These are phyloP conservation scores for Caenorhabditis sp. DNA, from an alignment of 2,888 invertebrate species.

Conservation along the genomic window DNA sequence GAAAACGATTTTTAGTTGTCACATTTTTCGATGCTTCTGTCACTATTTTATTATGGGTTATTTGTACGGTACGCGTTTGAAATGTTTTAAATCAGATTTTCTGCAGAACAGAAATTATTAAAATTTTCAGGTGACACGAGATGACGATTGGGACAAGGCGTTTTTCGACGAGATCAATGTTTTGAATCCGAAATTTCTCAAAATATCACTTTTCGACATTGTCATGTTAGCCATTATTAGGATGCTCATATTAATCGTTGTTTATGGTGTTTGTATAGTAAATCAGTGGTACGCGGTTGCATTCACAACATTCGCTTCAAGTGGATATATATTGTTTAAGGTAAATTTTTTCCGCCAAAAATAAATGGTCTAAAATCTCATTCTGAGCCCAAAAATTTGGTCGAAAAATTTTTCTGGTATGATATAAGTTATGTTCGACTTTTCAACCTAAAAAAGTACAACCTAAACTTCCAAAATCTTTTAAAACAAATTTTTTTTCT, in stretches of 20 bases:
- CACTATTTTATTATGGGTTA: slow-evolving; percentile 59
- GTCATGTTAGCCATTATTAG: slow-evolving; percentile 57
- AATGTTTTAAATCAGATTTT: not conserved
- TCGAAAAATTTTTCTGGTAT: no score
- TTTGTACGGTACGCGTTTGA: slow-evolving; percentile 47
- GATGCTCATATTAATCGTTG: slow-evolving; percentile 50
- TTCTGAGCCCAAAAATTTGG: no score
- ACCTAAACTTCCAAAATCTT: no score
- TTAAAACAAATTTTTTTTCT: no score
- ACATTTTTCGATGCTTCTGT: slow-evolving; percentile 60
- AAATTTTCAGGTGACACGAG: slow-evolving; percentile 31
- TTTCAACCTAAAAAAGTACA: no score
- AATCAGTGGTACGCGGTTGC: slow-evolving; percentile 63
- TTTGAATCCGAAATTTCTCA: slow-evolving; percentile 56
- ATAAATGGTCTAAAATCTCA: no score
- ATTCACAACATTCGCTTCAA: slow-evolving; percentile 57
- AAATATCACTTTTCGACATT: slow-evolving; percentile 55
- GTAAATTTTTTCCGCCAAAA: slow-evolving; percentile 27
- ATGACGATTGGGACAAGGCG: slow-evolving; percentile 55
- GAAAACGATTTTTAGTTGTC: slow-evolving; percentile 56
- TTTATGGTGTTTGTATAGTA: slow-evolving; percentile 51
- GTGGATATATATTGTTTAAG: slow-evolving; percentile 57
- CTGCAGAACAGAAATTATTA: not conserved
- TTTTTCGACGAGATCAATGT: slow-evolving; percentile 62
- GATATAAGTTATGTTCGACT: no score